A percentile compares a stretch with the other conserved stretches of the same genome.
Evolutionary conservation across 2,888 invertebrate genomes (phyloP).

Genomic region (Troilus luridus): DNA sequence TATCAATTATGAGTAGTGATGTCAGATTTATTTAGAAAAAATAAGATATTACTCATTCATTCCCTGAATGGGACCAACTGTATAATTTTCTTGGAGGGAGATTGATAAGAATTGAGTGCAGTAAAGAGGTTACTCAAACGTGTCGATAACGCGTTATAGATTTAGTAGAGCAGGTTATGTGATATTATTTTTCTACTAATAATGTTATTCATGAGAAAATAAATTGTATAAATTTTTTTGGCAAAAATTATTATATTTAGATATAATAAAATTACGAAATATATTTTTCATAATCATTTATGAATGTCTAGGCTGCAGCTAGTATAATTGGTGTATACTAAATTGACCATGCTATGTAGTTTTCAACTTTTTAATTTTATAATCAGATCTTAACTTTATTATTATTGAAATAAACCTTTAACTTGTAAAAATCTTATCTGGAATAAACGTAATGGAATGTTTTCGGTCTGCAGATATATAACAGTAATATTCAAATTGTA

Average conservation of each 20-base stretch:
- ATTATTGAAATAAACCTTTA: too few species aligned
- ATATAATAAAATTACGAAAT: too few species aligned
- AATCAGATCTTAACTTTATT: too few species aligned
- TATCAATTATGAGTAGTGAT: background rate
- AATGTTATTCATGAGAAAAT: background rate
- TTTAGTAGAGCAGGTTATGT: constrained; percentile 30
- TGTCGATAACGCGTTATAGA: constrained; percentile 2
- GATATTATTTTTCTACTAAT: background rate
- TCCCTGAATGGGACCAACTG: background rate
- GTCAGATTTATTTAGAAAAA: background rate
- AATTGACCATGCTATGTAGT: too few species aligned
- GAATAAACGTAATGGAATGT: too few species aligned
- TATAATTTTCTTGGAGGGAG: background rate
- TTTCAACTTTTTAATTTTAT: too few species aligned
- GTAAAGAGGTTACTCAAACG: constrained; percentile 39
- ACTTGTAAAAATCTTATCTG: too few species aligned
- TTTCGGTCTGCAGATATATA: too few species aligned
- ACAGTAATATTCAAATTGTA: too few species aligned
- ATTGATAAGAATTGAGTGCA: background rate
- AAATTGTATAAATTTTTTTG: background rate
- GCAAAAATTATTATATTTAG: background rate
- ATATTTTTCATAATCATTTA: too few species aligned
- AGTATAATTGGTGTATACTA: too few species aligned
- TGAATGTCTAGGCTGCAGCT: too few species aligned
- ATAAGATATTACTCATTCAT: background rate